These are phyloP conservation scores for Jaculus jaculus DNA, from an alignment of 2,113 vertebrate genomes.

Conservation along the genomic window DNA sequence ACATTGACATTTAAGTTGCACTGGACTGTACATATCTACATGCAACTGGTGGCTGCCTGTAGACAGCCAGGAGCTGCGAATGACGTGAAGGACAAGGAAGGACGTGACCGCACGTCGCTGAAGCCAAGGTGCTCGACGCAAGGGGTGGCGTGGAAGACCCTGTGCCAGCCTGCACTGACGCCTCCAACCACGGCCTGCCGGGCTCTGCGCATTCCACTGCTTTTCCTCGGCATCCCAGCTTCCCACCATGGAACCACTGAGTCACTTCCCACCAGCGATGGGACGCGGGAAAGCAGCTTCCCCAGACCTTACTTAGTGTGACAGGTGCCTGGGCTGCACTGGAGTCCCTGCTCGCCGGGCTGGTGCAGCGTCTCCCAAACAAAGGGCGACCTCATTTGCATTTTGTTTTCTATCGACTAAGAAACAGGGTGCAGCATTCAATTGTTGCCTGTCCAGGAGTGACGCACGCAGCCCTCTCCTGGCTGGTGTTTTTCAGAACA, in stretches of 20 bases:
- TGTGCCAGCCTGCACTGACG: accelerated
- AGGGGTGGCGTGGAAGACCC: neutral
- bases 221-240: neutral
- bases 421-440: slow-evolving; percentile 49
- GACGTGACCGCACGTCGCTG: accelerated
- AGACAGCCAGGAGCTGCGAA: neutral
- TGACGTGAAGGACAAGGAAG: neutral
- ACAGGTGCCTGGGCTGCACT: neutral
- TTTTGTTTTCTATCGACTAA: slow-evolving; percentile 32
- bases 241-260: neutral
- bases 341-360: neutral
- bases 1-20: neutral
- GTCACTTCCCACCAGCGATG: neutral
- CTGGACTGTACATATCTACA: neutral
- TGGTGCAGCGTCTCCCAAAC: neutral
- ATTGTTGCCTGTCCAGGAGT: slow-evolving; percentile 43
- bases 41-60: neutral
- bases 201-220: neutral
- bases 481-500: slow-evolving; percentile 83
- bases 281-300: neutral
- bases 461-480: slow-evolving; percentile 73
- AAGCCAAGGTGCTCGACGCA: neutral
- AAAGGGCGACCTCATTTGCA: slow-evolving; percentile 2
- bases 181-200: neutral
- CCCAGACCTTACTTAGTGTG: neutral